Percentiles rank a stretch among this genome's conserved stretches.
These are phyloP conservation scores for Epizoanthus rinbou DNA, from an alignment of 92 coral and sea anemone genomes.

Conservation along the genomic window DNA sequence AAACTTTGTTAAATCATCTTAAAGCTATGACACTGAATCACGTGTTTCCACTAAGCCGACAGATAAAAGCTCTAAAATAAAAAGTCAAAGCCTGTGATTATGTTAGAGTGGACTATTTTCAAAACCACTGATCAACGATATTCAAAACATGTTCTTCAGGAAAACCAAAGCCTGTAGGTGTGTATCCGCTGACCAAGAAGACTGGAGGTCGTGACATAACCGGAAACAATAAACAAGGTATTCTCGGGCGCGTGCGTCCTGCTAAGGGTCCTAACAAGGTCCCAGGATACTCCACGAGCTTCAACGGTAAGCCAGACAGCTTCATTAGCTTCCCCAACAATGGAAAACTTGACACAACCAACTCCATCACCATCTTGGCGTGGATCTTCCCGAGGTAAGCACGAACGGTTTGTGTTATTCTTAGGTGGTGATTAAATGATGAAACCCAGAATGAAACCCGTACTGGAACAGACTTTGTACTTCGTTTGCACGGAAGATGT, in stretches of 20 bases:
- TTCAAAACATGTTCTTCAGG: not conserved
- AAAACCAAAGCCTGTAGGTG: constrained; percentile 54
- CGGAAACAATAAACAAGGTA: constrained; percentile 65
- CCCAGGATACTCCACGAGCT: constrained; percentile 58
- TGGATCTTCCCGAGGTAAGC: constrained; percentile 71
- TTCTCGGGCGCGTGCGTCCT: constrained; percentile 55
- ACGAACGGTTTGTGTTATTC: not conserved
- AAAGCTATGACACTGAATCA: too few relatives aligned
- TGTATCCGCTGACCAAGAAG: constrained; percentile 63
- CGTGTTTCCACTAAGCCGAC: too few relatives aligned
- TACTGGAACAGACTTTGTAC: too few relatives aligned
- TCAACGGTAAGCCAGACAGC: constrained; percentile 73
- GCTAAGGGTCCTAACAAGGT: constrained; percentile 74
- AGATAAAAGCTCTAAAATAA: too few relatives aligned
- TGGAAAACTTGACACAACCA: constrained; percentile 70
- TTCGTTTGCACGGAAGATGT: too few relatives aligned
- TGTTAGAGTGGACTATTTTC: not conserved
- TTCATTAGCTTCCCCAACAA: constrained; percentile 77
- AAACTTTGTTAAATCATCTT: too few relatives aligned
- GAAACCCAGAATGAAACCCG: too few relatives aligned
- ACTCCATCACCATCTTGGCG: constrained; percentile 74
- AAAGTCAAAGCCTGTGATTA: too few relatives aligned
- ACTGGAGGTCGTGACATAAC: constrained; percentile 64
- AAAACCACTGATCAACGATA: not conserved
- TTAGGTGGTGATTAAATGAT: too few relatives aligned